phyloP scores from a whole-genome alignment of 2,888 invertebrate genomes.

The Parelbella ahira region DNA sequence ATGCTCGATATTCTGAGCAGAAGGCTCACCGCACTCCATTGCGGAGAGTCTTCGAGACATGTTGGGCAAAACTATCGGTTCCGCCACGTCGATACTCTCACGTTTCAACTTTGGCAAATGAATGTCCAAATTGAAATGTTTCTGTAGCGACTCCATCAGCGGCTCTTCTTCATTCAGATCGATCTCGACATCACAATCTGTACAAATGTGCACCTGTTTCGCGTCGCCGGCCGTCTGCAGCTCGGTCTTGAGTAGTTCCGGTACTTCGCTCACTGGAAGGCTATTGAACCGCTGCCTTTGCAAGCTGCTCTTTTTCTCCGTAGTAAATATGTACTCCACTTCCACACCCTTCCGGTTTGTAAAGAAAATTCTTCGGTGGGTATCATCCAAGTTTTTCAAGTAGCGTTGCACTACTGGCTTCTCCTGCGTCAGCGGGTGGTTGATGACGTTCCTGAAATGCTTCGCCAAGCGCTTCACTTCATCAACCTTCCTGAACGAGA shows the following conservation, averaged over 20 bases:
- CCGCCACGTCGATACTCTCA: slow-evolving; percentile 68
- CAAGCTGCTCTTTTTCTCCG: slow-evolving; percentile 67
- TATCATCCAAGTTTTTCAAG: slow-evolving; percentile 51
- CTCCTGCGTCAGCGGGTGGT: slow-evolving; percentile 55
- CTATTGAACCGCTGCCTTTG: slow-evolving; percentile 72
- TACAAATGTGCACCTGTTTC: slow-evolving; percentile 69
- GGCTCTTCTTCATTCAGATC: slow-evolving; percentile 68
- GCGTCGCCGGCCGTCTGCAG: slow-evolving; percentile 54
- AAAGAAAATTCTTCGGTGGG: slow-evolving; percentile 55
- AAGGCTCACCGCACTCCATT: slow-evolving; percentile 56
- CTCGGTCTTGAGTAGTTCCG: slow-evolving; percentile 65
- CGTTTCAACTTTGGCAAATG: slow-evolving; percentile 65
- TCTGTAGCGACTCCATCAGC: slow-evolving; percentile 68
- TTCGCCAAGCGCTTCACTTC: slow-evolving; percentile 61
- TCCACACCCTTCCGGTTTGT: slow-evolving; percentile 62
- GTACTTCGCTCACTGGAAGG: slow-evolving; percentile 68
- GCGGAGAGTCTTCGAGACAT: slow-evolving; percentile 69
- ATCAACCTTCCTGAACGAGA: slow-evolving; percentile 64
- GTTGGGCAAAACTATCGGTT: slow-evolving; percentile 63
- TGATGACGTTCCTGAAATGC: slow-evolving; percentile 58
- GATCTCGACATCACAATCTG: slow-evolving; percentile 67
- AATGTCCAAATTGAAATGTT: slow-evolving; percentile 62
- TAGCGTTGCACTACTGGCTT: slow-evolving; percentile 50
- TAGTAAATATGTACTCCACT: slow-evolving; percentile 72
- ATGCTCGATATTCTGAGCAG: slow-evolving; percentile 47